A percentile compares a stretch with the other conserved stretches of the same genome.
These are phyloP conservation scores for Eugnorisma glareosa DNA, from an alignment of 2,888 invertebrate species.

Conservation along the genomic window DNA sequence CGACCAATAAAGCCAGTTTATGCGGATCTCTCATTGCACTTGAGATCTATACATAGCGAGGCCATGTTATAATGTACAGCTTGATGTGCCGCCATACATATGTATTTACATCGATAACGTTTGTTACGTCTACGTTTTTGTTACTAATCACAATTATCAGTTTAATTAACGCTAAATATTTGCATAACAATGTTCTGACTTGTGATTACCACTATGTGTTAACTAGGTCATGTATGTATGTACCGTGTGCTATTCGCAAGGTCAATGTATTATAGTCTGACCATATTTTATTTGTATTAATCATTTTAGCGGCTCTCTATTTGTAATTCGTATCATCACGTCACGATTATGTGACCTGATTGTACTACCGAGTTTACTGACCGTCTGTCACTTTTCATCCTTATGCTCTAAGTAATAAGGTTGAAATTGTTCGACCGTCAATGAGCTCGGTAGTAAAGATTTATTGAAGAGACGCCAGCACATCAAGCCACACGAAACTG, in stretches of 20 bases:
- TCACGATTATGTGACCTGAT: not conserved
- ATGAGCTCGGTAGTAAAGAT: too few relatives aligned
- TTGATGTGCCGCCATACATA: not conserved
- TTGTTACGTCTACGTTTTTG: slow-evolving; percentile 36
- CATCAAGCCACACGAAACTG: not conserved
- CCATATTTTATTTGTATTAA: slow-evolving; percentile 8
- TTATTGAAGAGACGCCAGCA: too few relatives aligned
- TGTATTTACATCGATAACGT: slow-evolving; percentile 14
- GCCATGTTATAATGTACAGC: not conserved
- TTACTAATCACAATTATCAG: slow-evolving; percentile 53
- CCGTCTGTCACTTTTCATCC: too few relatives aligned
- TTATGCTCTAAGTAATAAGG: too few relatives aligned
- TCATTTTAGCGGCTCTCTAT: not conserved
- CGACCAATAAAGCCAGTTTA: not conserved
- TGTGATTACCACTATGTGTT: slow-evolving; percentile 43
- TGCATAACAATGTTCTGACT: slow-evolving; percentile 39
- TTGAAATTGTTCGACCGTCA: too few relatives aligned
- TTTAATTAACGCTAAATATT: slow-evolving; percentile 42
- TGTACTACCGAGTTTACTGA: not conserved
- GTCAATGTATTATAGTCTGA: slow-evolving; percentile 20
- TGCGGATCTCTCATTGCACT: not conserved
- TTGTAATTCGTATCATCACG: slow-evolving; percentile 1
- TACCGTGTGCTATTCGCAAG: slow-evolving; percentile 24
- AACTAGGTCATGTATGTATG: slow-evolving; percentile 54
- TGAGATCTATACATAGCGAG: not conserved